phyloP scores from a whole-genome alignment of 2,888 invertebrate species.

The Drosophila differens region DNA sequence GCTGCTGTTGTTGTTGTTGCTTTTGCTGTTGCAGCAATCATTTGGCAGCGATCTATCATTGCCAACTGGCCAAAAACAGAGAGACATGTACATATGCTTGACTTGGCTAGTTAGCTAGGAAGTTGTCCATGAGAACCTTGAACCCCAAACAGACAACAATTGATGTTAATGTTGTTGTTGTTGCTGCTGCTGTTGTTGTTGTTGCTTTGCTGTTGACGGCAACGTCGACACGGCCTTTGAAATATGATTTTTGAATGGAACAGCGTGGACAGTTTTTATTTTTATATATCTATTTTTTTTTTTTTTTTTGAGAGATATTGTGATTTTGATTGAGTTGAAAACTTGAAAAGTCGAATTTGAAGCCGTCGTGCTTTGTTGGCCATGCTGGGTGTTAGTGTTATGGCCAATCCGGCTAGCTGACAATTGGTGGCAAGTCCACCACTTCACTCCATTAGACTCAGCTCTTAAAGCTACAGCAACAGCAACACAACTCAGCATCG shows the following conservation, averaged over 20 bases:
- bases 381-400: conserved; percentile 50
- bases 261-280: conserved; percentile 67
- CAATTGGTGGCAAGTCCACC: conserved; percentile 57
- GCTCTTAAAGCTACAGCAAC: conserved; percentile 22
- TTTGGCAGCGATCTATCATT: conserved; percentile 73
- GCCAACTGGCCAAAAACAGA: conserved; percentile 55
- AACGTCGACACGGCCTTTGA: conserved; percentile 64
- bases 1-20: conserved; percentile 16
- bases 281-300: conserved; percentile 22
- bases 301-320: conserved; percentile 36
- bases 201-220: conserved; percentile 37
- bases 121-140: conserved; percentile 73
- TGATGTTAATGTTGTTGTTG: neutral
- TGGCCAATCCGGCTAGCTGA: conserved; percentile 48
- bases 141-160: conserved; percentile 48
- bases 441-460: conserved; percentile 46
- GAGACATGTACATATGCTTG: conserved; percentile 12
- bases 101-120: conserved; percentile 45
- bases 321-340: conserved; percentile 58
- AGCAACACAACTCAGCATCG: neutral
- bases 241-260: conserved; percentile 59
- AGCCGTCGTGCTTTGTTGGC: conserved; percentile 44
- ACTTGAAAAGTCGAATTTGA: conserved; percentile 3
- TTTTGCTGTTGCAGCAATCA: conserved; percentile 59
- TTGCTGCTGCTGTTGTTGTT: neutral